Evolutionary conservation across 1,140 invertebrate species (phyloP).

Genomic region (Drosophila seguyi): DNA sequence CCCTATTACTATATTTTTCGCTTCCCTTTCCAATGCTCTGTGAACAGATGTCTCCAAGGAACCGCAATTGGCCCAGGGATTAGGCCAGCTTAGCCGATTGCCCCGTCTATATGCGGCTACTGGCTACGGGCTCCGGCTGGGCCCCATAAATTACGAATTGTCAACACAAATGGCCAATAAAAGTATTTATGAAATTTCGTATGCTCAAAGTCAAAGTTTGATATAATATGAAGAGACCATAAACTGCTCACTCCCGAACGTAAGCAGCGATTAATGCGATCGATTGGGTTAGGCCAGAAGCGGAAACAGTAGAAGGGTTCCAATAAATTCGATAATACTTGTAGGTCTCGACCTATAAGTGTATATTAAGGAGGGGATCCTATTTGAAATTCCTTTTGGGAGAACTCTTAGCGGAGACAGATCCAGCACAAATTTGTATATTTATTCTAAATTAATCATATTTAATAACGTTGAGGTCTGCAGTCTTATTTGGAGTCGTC

Average conservation of each 20-base stretch:
- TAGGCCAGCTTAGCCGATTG: constrained; percentile 56
- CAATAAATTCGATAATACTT: constrained; percentile 13
- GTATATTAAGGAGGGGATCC: neutral
- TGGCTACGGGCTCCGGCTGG: constrained; percentile 8
- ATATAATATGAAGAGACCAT: constrained; percentile 79
- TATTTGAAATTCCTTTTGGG: too few species aligned
- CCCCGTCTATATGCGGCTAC: constrained; percentile 66
- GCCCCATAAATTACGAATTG: constrained; percentile 73
- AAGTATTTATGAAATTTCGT: constrained; percentile 60
- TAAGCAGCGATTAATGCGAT: constrained; percentile 46
- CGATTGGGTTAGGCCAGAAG: constrained; percentile 36
- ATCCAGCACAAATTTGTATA: neutral
- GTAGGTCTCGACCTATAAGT: neutral
- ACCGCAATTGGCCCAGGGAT: constrained; percentile 46
- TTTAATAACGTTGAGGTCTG: too few species aligned
- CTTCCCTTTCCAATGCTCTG: neutral
- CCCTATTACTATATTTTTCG: neutral
- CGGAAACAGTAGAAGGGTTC: constrained; percentile 28
- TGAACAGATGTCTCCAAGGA: constrained; percentile 21
- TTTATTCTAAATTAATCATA: neutral
- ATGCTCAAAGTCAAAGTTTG: constrained; percentile 77
- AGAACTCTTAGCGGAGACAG: neutral
- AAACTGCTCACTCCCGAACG: constrained; percentile 55
- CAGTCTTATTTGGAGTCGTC: too few species aligned
- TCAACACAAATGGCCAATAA: constrained; percentile 65